Percentiles rank a stretch among this genome's conserved stretches.
Evolutionary conservation across 1,140 invertebrate species (phyloP).

Genomic region (Camponotus pennsylvanicus): DNA sequence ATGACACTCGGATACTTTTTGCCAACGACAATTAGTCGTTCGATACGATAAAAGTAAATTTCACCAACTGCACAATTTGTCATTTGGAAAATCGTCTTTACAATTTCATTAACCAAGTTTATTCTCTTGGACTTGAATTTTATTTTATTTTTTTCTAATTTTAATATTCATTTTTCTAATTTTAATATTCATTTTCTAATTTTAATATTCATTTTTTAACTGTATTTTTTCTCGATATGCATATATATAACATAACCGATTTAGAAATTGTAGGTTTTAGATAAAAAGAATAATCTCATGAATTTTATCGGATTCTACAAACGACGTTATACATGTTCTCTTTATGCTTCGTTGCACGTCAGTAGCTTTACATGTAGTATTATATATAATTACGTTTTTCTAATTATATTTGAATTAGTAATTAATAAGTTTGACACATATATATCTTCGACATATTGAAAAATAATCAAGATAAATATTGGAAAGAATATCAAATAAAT

Average conservation of each 20-base stretch:
- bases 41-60: background rate
- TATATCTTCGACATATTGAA: background rate
- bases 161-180: background rate
- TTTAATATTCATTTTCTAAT: too few relatives aligned
- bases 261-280: background rate
- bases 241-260: background rate
- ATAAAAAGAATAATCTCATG: background rate
- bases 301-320: background rate
- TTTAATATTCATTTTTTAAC: background rate
- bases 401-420: slow-evolving; percentile 1
- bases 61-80: background rate
- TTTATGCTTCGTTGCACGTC: background rate
- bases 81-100: background rate
- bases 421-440: background rate
- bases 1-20: background rate
- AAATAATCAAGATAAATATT: background rate
- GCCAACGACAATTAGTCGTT: background rate
- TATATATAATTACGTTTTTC: background rate
- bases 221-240: too few relatives aligned
- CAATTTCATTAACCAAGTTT: background rate
- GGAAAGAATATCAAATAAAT: background rate
- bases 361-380: background rate
- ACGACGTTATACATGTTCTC: background rate
- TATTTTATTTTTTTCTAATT: background rate
- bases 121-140: background rate